A percentile compares a stretch with the other conserved stretches of the same genome.
Conservation (phyloP, 2,797 vertebrate genomes). For the Leptodactylus fallax region DNA sequence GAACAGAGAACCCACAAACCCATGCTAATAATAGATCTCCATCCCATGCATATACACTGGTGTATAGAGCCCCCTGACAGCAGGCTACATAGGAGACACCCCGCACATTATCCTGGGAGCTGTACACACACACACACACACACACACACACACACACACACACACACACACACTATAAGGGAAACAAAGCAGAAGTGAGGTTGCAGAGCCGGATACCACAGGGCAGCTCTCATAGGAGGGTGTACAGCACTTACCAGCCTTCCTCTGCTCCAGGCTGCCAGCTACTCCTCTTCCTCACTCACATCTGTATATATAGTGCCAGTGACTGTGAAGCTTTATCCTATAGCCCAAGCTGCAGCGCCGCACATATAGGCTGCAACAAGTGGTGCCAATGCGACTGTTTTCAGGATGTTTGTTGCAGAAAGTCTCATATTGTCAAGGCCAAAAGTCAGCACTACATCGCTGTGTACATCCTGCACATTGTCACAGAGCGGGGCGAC, state of each 20-base stretch:
- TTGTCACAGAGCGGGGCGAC: not conserved
- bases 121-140: not conserved
- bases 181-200: too few relatives aligned
- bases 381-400: not conserved
- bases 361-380: not conserved
- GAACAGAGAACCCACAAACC: too few relatives aligned
- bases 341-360: not conserved
- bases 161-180: not conserved
- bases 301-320: not conserved
- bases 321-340: not conserved
- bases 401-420: not conserved
- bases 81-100: too few relatives aligned
- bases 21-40: too few relatives aligned
- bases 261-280: too few relatives aligned
- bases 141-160: not conserved
- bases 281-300: not conserved
- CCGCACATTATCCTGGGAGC: too few relatives aligned
- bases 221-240: not conserved
- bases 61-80: not conserved
- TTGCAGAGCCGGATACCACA: not conserved
- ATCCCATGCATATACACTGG: not conserved
- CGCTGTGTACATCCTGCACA: not conserved
- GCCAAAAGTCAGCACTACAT: not conserved
- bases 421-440: too few relatives aligned
- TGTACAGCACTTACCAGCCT: not conserved